These are phyloP conservation scores for Phrynocephalus vlangalii DNA, from an alignment of 2,797 vertebrate species.

Conservation along the genomic window DNA sequence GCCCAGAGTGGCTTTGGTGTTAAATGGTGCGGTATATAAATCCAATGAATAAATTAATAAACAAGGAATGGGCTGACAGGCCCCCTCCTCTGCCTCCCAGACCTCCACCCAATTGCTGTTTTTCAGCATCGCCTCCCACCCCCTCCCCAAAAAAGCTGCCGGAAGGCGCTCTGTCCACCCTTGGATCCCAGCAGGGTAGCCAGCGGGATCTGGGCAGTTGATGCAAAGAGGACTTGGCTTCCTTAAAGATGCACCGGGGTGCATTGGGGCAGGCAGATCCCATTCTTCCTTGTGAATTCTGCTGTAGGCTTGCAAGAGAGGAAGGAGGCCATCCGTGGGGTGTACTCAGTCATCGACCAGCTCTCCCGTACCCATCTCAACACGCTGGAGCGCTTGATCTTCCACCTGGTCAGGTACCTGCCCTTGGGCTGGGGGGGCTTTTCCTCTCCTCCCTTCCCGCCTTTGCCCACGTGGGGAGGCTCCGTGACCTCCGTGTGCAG, in stretches of 20 bases:
- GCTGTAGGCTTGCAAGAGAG: conserved; percentile 90
- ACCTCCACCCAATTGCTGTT: neutral
- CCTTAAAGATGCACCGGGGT: neutral
- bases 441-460: neutral
- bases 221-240: neutral
- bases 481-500: too few species aligned
- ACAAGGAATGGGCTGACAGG: neutral
- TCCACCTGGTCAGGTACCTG: conserved; percentile 94
- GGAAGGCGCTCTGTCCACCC: neutral
- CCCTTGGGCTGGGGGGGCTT: neutral
- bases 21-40: too few species aligned
- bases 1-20: too few species aligned
- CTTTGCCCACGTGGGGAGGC: too few species aligned
- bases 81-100: neutral
- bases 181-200: neutral
- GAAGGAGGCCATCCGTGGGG: conserved; percentile 88
- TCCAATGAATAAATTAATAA: too few species aligned
- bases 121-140: neutral
- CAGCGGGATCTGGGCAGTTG: neutral
- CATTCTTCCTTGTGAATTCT: neutral
- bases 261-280: too few species aligned
- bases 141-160: too few species aligned
- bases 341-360: conserved; percentile 95
- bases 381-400: conserved; percentile 95
- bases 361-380: conserved; percentile 94